Percentiles rank a stretch among this genome's conserved stretches.
phyloP scores from a whole-genome alignment of 2,797 vertebrate species.

The Sebastes steindachneri region DNA sequence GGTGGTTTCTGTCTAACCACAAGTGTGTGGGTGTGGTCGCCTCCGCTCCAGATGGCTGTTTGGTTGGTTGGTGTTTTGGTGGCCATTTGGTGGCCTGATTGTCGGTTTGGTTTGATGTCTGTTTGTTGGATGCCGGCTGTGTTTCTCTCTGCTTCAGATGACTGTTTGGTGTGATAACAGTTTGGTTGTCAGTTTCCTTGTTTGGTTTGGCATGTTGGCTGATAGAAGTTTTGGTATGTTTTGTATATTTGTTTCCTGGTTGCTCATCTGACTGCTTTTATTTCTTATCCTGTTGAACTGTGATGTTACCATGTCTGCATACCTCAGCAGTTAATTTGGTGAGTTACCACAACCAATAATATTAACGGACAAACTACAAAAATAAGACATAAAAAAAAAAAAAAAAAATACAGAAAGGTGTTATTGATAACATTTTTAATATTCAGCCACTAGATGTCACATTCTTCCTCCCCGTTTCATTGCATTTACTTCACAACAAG shows the following conservation, averaged over 20 bases:
- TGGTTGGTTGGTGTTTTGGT: constrained; percentile 18
- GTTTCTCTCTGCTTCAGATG: background rate
- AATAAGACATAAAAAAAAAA: background rate
- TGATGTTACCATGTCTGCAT: background rate
- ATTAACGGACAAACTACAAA: background rate
- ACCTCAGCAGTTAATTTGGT: background rate
- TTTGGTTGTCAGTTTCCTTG: background rate
- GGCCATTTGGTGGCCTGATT: constrained; percentile 10
- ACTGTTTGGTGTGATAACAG: background rate
- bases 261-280: background rate
- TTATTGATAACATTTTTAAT: no score
- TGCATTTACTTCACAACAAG: no score
- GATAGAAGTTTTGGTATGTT: background rate
- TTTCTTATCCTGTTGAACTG: background rate
- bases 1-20: constrained; percentile 30
- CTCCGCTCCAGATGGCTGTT: constrained; percentile 15
- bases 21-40: constrained; percentile 37
- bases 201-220: background rate
- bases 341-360: background rate
- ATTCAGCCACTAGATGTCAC: no score
- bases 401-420: background rate
- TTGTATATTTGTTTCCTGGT: background rate
- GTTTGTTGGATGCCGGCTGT: background rate
- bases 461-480: no score
- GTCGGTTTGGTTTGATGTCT: constrained; percentile 8